Evolutionary conservation across 2,113 vertebrate species (phyloP).

Genomic region (Elgaria multicarinata): DNA sequence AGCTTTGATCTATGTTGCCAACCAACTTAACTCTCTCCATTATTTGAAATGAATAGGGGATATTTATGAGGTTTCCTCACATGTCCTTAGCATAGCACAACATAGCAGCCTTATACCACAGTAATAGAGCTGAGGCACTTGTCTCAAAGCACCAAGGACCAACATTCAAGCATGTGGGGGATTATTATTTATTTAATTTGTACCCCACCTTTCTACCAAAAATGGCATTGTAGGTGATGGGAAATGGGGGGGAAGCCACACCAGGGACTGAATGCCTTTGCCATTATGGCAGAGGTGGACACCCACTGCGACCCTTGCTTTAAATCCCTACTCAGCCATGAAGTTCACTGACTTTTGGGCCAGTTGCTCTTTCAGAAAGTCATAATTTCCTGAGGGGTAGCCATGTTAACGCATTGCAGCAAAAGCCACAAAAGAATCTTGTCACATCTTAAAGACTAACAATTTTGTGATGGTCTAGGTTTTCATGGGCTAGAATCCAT

Average conservation of each 20-base stretch:
- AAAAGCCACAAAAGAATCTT: too few relatives aligned
- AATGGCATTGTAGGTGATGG: constrained; percentile 2
- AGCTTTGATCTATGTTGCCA: constrained; percentile 59
- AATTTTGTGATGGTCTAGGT: too few relatives aligned
- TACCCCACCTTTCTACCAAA: constrained; percentile 26
- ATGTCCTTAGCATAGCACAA: constrained; percentile 16
- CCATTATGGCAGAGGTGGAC: background rate
- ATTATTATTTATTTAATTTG: background rate
- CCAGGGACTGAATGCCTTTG: background rate
- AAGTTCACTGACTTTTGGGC: too few relatives aligned
- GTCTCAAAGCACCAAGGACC: background rate
- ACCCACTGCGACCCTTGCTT: too few relatives aligned
- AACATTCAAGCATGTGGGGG: background rate
- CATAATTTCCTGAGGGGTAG: too few relatives aligned
- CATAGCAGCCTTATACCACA: constrained; percentile 31
- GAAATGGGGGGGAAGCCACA: background rate
- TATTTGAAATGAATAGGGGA: constrained; percentile 49
- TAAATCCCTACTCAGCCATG: too few relatives aligned
- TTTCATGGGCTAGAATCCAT: too few relatives aligned
- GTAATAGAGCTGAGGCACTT: background rate
- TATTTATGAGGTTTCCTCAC: constrained; percentile 59
- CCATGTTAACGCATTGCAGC: too few relatives aligned
- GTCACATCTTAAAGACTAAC: too few relatives aligned
- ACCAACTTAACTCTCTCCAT: constrained; percentile 56
- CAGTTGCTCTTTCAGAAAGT: too few relatives aligned